Evolutionary conservation across 1,140 invertebrate genomes (phyloP), one percentile per base, ranked within the genome.

Genomic region (Asbolus verrucosus): DNA sequence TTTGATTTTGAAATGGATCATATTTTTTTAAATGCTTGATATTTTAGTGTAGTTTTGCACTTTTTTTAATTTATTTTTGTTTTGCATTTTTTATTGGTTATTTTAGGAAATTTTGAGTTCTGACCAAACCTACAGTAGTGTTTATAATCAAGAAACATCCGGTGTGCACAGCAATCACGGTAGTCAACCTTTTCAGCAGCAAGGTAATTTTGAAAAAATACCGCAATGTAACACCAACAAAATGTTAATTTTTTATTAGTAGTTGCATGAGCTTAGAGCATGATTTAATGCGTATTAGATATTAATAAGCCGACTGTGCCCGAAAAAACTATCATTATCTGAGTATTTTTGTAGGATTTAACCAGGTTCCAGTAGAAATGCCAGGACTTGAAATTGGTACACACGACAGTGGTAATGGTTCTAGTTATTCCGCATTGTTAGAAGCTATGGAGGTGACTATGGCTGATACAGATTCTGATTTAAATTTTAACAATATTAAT

Each of bases 121-220:
- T 75, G 95, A 97, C 81, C 94, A 95, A 83, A 89, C 91, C 76
- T 97, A 95, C 87, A 93, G 96, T 80, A 91, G 90, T 84, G 90
- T 97, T 86, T 96, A 96, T 85, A 91, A 89, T 80, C 93, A 92
- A 85, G 91, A 90, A 78, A 90, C 91, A 77, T 90, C 91, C 76
- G 92, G 90, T 81, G 90, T 92, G 76, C 90, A 92, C 81, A 91
- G 89, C 85, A 89, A 87, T 80, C 89, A 91, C 80, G 87, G 88
- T 75, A 89, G 88, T 76, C 84, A 87, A 76, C 88, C 88, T 77
- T 93, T 91, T 84, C 91, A 92, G 79, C 91, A 92, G 76, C 89
- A 89, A 92, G 92, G 92, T 94, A 91, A 88, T 27, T 27, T 24
- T 46, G 41, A 19, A n/a, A n/a, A n/a, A n/a, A n/a, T n/a, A n/a